Conservation (phyloP, 2,888 invertebrate species). For the Luperina testacea region DNA sequence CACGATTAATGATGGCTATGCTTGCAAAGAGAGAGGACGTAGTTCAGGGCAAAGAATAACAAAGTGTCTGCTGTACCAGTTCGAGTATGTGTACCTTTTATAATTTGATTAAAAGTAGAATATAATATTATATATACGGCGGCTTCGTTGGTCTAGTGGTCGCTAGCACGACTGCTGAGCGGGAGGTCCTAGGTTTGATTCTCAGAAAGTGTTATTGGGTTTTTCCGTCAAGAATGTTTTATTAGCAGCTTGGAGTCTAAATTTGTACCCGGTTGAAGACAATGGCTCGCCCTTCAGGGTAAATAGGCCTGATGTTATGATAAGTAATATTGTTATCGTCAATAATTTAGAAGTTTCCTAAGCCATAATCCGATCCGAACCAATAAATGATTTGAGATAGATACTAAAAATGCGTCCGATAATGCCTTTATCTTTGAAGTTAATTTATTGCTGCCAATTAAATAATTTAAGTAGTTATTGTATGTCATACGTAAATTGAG, state of each 20-base stretch:
- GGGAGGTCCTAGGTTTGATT: background rate
- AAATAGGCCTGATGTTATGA: background rate
- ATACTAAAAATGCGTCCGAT: background rate
- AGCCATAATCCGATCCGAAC: constrained; percentile 11
- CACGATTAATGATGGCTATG: background rate
- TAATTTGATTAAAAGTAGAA: background rate
- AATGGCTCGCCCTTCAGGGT: too few species aligned
- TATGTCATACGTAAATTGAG: constrained; percentile 16
- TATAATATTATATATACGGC: background rate
- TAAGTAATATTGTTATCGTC: background rate
- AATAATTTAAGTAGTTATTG: background rate
- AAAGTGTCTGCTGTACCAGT: background rate
- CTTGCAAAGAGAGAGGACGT: background rate
- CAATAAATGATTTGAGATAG: constrained; percentile 17
- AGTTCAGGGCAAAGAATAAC: background rate
- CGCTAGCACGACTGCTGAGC: background rate
- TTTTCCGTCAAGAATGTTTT: background rate
- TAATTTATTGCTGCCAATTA: constrained; percentile 30
- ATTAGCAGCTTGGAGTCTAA: too few species aligned
- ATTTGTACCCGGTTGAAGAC: background rate
- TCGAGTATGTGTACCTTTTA: background rate
- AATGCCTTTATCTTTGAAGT: constrained; percentile 10
- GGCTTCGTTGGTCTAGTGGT: background rate
- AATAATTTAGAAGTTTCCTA: background rate
- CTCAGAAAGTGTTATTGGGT: background rate